phyloP scores from a whole-genome alignment of 2,888 invertebrate species.

The Beris morrisii region DNA sequence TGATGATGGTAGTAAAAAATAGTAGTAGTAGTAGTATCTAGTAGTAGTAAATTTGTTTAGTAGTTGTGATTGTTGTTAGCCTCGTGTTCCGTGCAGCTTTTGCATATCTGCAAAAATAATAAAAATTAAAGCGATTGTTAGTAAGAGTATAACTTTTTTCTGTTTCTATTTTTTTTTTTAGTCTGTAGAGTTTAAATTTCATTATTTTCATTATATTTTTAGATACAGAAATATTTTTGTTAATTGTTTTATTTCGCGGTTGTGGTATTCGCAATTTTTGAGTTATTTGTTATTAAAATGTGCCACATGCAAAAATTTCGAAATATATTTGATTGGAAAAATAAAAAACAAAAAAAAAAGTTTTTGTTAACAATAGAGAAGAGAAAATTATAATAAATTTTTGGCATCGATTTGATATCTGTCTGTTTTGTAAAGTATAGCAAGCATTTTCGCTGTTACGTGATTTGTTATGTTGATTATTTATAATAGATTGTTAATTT shows the following conservation, averaged over 20 bases:
- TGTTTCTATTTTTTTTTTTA: slow-evolving; percentile 20
- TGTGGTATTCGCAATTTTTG: too few relatives aligned
- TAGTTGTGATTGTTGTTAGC: slow-evolving; percentile 38
- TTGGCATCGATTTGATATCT: too few relatives aligned
- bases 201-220: slow-evolving; percentile 24
- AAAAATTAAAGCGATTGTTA: slow-evolving; percentile 40
- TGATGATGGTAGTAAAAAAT: slow-evolving; percentile 30
- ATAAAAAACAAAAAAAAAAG: too few relatives aligned
- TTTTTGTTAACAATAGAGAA: too few relatives aligned
- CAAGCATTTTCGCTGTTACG: too few relatives aligned
- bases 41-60: slow-evolving; percentile 34
- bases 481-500: too few relatives aligned
- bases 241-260: slow-evolving; percentile 9
- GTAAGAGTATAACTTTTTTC: slow-evolving; percentile 26
- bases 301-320: too few relatives aligned
- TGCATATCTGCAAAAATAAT: slow-evolving; percentile 40
- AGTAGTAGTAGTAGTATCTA: slow-evolving; percentile 35
- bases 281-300: too few relatives aligned
- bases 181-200: slow-evolving; percentile 12
- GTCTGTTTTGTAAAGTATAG: too few relatives aligned
- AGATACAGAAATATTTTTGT: slow-evolving; percentile 20
- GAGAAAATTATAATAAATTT: too few relatives aligned
- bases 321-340: too few relatives aligned
- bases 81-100: slow-evolving; percentile 40
- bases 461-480: too few relatives aligned